Evolutionary conservation across 2,113 vertebrate genomes (phyloP), one percentile per base, ranked within the genome.

Genomic region (Trematocara stigmaticum): DNA sequence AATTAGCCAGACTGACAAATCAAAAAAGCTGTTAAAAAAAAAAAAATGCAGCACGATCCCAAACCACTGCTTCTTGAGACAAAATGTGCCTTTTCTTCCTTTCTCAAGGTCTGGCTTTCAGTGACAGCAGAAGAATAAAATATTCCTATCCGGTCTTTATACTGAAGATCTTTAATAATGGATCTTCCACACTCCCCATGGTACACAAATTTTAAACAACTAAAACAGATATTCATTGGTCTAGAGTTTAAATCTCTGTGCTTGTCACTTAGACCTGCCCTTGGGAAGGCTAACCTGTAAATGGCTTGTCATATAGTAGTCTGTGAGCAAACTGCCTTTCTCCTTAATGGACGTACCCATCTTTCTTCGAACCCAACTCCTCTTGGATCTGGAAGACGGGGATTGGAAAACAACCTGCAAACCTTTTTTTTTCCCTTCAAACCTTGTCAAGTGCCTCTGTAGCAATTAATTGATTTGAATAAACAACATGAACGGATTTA

Each of bases 371-470:
- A 59, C 81, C 89, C 35, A 85, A 87, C 76, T 64, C 53, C 38
- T 26, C 51, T 83, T 83, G 26, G 31, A 79, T 89, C 20, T 64
- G 87, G 42, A 88, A 49, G 83, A 86, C 53, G 57, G 59, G 66
- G 79, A 81, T 85, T 51, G 89, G 86, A 89, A 84, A 88, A 51
- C 81, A 81, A 86, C 81, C 76, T 89, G 82, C 81, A 79, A 82
- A 89, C 47, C 45, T 82, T 18, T 83, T 82, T 87, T 81, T 23
- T 23, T 2, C 23, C 23, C 84, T 91, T 71, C 87, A 92, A 93
- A 90, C 84, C 84, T 92, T 96, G 94, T 96, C 89, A 96, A 96
- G 96, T 96, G 96, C 95, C 96, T 95, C 94, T 95, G 94, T 96
- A 96, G 95, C 91, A 85, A 51, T 92, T 87, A 89, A 94, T 92